phyloP scores from a whole-genome alignment of 2,888 invertebrate genomes.

The Argyra leucocephala region DNA sequence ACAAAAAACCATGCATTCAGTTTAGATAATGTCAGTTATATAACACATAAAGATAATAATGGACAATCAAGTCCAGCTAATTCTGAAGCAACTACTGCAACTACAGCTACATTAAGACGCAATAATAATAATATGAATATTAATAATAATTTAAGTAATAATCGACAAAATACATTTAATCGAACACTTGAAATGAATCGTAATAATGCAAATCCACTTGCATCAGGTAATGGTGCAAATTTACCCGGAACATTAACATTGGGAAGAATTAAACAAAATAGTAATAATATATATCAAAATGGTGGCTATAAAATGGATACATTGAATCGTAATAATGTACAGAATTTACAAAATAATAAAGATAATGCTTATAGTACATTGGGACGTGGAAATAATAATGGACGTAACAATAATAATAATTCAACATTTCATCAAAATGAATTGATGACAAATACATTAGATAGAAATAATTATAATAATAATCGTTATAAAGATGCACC shows the following conservation, averaged over 20 bases:
- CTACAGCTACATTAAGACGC: constrained; percentile 51
- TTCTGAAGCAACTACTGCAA: constrained; percentile 74
- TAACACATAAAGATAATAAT: constrained; percentile 66
- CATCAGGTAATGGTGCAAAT: constrained; percentile 32
- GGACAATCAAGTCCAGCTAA: constrained; percentile 70
- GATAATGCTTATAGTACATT: constrained; percentile 40
- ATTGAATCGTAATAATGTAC: constrained; percentile 36
- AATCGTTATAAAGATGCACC: constrained; percentile 50
- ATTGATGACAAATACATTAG: constrained; percentile 38
- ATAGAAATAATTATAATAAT: constrained; percentile 36
- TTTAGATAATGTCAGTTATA: constrained; percentile 79
- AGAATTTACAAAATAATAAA: constrained; percentile 38
- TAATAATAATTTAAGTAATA: constrained; percentile 33
- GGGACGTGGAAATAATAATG: constrained; percentile 38
- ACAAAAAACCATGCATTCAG: constrained; percentile 80
- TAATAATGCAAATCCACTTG: constrained; percentile 41
- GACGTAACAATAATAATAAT: constrained; percentile 23
- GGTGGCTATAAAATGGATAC: constrained; percentile 41
- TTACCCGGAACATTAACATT: constrained; percentile 40
- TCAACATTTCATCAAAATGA: constrained; percentile 40
- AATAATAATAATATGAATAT: constrained; percentile 41
- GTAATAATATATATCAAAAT: constrained; percentile 39
- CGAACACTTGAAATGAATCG: constrained; percentile 42
- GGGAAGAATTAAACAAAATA: constrained; percentile 41
- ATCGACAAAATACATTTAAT: constrained; percentile 42